Base-by-base conservation (phyloP, 2,113 vertebrate species). In the Murina feae region DNA sequence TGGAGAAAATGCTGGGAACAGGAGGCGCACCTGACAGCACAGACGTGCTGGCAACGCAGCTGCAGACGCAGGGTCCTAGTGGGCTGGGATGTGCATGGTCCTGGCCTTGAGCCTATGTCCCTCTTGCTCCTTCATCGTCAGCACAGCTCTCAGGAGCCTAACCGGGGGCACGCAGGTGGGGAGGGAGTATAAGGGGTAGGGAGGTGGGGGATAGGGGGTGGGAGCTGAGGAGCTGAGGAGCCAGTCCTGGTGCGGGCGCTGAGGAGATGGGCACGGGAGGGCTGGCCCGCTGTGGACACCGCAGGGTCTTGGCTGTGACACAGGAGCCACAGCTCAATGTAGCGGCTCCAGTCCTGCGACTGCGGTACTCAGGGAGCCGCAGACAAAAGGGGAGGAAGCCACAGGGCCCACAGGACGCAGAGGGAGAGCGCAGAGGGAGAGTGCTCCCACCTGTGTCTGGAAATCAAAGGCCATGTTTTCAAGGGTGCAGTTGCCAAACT, bases 321-420 rank as follows among this genome's bases (percentile, higher is more conserved):
- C 99, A 0, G 99, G 99, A 98, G 99, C 99, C 8, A 98, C 99
- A 2, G 98, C 98, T 1, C 96, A 99, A 99, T 3, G 99, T 99
- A 81, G 99, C 99, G 0, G 99, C 99, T 42, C 98, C 98, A 16
- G 98, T 99, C n/a, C 98, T 99, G 12, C 98, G 98, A 0, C 97
- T 99, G 94, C 98, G 99, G 96, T 98, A 99, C 98, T 99, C 74
- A 95, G 99, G 32, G 99, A 99, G 95, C 98, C 99, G 72, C 99
- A 99, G 72, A 99, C 99, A 0, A 98, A 98, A 95, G 99, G 99
- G 83, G 99, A 99, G 25, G 99, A 99, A 72, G 99, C 98, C 68
- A 99, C 98, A 1, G 99, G 98, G 13, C 98, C 99, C 95, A 99
- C 99, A 99, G 99, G 97, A 99, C 98, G 96, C 98, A 99, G 97